Percentiles rank a stretch among this genome's conserved stretches.
Conservation (phyloP, 2,113 vertebrate species). For the Burhinus oedicnemus region DNA sequence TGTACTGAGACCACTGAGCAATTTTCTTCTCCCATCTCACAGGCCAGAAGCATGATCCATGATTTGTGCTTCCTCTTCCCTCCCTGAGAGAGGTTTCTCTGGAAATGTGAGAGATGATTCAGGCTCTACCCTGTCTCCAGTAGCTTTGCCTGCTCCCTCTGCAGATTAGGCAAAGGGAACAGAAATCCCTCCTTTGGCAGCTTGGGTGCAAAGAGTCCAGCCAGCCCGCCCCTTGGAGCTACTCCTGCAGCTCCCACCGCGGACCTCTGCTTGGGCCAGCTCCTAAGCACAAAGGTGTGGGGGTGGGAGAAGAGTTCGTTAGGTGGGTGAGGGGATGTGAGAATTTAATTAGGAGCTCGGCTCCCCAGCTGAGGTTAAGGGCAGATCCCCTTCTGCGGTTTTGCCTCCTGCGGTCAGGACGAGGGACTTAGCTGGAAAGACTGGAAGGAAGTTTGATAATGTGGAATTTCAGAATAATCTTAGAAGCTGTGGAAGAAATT, state of each 20-base stretch:
- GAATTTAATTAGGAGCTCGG: background rate
- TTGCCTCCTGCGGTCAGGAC: background rate
- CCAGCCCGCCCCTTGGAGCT: background rate
- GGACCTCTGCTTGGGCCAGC: background rate
- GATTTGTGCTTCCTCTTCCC: background rate
- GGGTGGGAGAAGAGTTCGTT: background rate
- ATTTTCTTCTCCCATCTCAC: background rate
- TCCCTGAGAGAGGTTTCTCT: background rate
- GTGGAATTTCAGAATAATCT: background rate
- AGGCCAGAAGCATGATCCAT: background rate
- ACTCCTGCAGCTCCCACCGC: background rate
- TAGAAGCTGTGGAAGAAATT: background rate
- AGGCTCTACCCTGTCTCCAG: background rate
- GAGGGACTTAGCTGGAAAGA: background rate
- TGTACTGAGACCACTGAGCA: background rate
- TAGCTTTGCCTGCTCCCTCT: background rate
- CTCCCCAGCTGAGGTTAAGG: background rate
- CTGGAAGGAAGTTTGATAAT: background rate
- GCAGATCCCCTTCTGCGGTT: background rate
- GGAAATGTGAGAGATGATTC: background rate
- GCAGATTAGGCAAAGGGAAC: background rate
- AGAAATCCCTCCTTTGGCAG: background rate
- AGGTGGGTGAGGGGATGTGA: background rate
- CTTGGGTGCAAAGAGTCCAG: background rate
- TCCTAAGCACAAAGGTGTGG: background rate